Evolutionary conservation across 1,140 invertebrate species (phyloP).

Genomic region (Hermetia illucens): DNA sequence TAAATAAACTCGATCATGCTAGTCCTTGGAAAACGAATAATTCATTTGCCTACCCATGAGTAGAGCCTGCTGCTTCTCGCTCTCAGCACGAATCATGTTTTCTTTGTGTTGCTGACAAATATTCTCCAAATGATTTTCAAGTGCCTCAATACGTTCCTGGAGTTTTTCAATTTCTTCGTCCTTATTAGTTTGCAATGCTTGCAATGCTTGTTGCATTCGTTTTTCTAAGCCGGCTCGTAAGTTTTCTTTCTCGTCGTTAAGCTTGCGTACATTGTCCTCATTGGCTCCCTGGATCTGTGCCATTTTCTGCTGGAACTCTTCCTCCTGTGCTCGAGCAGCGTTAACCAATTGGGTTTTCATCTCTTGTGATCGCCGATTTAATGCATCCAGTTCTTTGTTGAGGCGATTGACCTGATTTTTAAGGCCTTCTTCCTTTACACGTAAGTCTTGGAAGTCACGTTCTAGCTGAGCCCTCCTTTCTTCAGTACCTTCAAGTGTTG

Average conservation of each 20-base stretch:
- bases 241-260: constrained; percentile 68
- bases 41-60: constrained; percentile 45
- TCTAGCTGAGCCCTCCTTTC: constrained; percentile 54
- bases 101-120: constrained; percentile 72
- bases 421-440: constrained; percentile 58
- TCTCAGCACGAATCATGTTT: constrained; percentile 64
- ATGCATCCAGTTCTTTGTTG: constrained; percentile 57
- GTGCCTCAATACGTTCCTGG: constrained; percentile 52
- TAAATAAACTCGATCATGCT: constrained; percentile 8
- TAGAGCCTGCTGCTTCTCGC: constrained; percentile 78
- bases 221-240: constrained; percentile 55
- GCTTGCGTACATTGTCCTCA: constrained; percentile 54
- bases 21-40: neutral
- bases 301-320: constrained; percentile 59
- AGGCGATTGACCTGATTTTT: constrained; percentile 53
- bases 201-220: constrained; percentile 52
- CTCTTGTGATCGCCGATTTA: constrained; percentile 57
- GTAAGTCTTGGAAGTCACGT: constrained; percentile 56
- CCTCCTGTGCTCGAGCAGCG: constrained; percentile 55
- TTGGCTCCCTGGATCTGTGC: constrained; percentile 54
- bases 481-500: constrained; percentile 57
- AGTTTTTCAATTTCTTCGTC: constrained; percentile 57
- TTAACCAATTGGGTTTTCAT: constrained; percentile 54
- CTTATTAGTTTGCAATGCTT: constrained; percentile 56
- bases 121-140: constrained; percentile 60